Evolutionary conservation across 2,797 vertebrate species (phyloP), one percentile per base, ranked within the genome.

Genomic region (Malurus splendens): DNA sequence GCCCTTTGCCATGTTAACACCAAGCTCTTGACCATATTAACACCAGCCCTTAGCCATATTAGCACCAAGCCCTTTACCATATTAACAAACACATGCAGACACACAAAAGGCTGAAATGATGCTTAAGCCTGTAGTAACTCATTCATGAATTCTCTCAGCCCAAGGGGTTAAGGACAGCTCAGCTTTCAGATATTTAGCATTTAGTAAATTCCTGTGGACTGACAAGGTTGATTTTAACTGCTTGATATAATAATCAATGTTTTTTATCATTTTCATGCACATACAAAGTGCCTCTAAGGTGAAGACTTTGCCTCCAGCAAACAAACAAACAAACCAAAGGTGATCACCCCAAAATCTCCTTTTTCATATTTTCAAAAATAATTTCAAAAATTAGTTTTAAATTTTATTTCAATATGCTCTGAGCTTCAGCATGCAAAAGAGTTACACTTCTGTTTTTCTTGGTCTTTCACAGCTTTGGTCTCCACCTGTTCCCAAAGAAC

Each of bases 361-460:
- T 72, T 36, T 36, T 36, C 36, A 36, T 36, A 10, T 36, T 36
- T 36, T 36, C 36, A 36, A 36, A 36, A 36, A 36, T 36, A 36
- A 36, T 10, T 36, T 36, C 36, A 36, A 36, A 36, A 36, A 36
- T 36, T 36, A 36, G 36, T 36, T 36, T 36, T 36, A 36, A 36
- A 36, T 36, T 10, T 73, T 19, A 54, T 83, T 94, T 94, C 19
- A 64, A 75, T 94, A 84, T 48, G 16, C 45, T 82, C 64, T 76
- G 59, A 90, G 47, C 45, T 66, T 62, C 77, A 56, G 28, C 32
- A 48, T 41, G 32, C 45, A 88, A 78, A 94, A 47, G 66, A 79
- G 90, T 86, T 59, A 48, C 36, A 71, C 54, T 75, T 78, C 87
- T 95, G 89, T 91, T 97, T 94, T 86, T 81, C 81, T 94, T 95